A percentile compares a stretch with the other conserved stretches of the same genome.
Conservation (phyloP, 2,113 vertebrate species). For the Sminthopsis crassicaudata region DNA sequence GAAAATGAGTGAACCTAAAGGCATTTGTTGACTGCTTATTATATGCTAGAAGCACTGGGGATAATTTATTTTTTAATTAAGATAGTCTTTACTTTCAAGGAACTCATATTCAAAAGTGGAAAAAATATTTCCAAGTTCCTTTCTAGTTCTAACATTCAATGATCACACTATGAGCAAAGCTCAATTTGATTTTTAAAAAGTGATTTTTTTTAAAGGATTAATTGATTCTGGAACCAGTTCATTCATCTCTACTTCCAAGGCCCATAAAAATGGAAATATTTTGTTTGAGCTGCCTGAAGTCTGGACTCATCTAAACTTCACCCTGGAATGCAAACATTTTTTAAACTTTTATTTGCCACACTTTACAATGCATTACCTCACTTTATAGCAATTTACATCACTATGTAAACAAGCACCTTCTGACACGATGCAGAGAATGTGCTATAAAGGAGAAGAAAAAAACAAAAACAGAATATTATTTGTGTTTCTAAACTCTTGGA, state of each 20-base stretch:
- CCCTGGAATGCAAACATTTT: conserved; percentile 29
- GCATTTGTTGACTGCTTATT: background rate
- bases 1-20: background rate
- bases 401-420: conserved; percentile 53
- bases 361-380: conserved; percentile 26
- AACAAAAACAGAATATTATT: conserved; percentile 31
- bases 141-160: background rate
- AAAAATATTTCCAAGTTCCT: background rate
- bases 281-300: conserved; percentile 15
- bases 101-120: background rate
- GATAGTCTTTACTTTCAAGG: background rate
- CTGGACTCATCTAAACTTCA: conserved; percentile 17
- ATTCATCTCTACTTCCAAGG: conserved; percentile 51
- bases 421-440: conserved; percentile 30
- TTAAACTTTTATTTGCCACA: conserved; percentile 44
- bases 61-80: background rate
- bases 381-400: conserved; percentile 46
- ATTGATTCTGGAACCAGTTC: background rate
- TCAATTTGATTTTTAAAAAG: conserved; percentile 2
- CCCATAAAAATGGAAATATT: conserved; percentile 29
- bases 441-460: background rate
- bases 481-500: conserved; percentile 39
- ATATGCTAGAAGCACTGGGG: background rate
- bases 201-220: conserved; percentile 27
- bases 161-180: background rate